Conservation (phyloP, 2,113 vertebrate genomes). For the Pontoporia blainvillei region DNA sequence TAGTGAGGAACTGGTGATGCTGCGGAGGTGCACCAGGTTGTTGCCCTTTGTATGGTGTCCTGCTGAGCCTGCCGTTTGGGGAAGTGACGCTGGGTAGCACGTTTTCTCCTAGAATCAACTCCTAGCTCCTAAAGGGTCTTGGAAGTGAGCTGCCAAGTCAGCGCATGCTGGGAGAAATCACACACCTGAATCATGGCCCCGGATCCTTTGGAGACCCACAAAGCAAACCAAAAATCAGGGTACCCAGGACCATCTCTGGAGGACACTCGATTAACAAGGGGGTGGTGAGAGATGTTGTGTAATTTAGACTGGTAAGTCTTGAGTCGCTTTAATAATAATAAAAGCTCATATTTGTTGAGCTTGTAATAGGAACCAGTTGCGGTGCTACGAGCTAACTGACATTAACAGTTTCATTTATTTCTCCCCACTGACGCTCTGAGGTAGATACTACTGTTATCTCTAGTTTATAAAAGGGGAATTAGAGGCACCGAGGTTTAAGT, state of each 20-base stretch:
- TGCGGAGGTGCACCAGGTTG: neutral
- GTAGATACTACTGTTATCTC: constrained; percentile 21
- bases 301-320: constrained; percentile 32
- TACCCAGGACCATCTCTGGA: neutral
- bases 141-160: neutral
- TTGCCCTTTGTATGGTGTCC: neutral
- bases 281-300: neutral
- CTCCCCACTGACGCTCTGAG: neutral
- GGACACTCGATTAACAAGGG: neutral
- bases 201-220: neutral
- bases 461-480: constrained; percentile 16
- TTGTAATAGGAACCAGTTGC: neutral
- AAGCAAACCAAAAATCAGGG: neutral
- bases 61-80: neutral
- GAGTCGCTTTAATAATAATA: constrained; percentile 38
- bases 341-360: constrained; percentile 47
- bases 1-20: neutral
- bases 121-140: neutral
- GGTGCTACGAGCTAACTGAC: constrained; percentile 16
- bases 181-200: neutral
- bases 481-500: constrained; percentile 3
- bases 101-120: neutral
- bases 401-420: constrained; percentile 26
- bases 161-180: neutral
- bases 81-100: neutral